These are phyloP conservation scores for Gallinago jamesoni DNA, from an alignment of 2,113 vertebrate genomes.

Conservation along the genomic window DNA sequence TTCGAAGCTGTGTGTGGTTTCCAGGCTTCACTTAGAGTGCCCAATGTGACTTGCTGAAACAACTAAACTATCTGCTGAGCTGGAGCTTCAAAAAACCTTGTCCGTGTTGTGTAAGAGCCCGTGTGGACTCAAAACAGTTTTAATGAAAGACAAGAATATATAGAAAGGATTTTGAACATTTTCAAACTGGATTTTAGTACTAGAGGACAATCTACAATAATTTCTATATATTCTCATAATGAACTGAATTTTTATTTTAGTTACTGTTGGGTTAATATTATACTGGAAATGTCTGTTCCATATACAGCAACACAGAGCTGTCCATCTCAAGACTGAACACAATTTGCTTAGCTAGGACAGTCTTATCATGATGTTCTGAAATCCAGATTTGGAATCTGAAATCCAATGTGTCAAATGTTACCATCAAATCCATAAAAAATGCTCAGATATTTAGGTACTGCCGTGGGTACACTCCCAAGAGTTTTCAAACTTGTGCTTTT, in stretches of 20 bases:
- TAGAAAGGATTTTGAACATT: not conserved
- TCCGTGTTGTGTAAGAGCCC: not conserved
- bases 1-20: not conserved
- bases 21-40: not conserved
- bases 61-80: slow-evolving; percentile 20
- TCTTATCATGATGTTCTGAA: not conserved
- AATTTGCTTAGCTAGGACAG: not conserved
- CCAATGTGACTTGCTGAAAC: slow-evolving; percentile 5
- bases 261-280: not conserved
- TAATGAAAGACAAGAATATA: not conserved
- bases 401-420: not conserved
- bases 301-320: not conserved
- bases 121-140: not conserved
- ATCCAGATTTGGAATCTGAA: not conserved
- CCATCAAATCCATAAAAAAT: not conserved
- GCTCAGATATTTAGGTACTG: not conserved
- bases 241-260: not conserved
- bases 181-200: not conserved
- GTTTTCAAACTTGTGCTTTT: not conserved
- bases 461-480: not conserved
- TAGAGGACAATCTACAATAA: not conserved
- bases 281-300: not conserved
- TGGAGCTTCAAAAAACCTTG: not conserved
- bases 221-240: not conserved
- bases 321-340: not conserved